Base-by-base conservation (phyloP, 2,888 invertebrate genomes). In the Exephanes ischioxanthus region DNA sequence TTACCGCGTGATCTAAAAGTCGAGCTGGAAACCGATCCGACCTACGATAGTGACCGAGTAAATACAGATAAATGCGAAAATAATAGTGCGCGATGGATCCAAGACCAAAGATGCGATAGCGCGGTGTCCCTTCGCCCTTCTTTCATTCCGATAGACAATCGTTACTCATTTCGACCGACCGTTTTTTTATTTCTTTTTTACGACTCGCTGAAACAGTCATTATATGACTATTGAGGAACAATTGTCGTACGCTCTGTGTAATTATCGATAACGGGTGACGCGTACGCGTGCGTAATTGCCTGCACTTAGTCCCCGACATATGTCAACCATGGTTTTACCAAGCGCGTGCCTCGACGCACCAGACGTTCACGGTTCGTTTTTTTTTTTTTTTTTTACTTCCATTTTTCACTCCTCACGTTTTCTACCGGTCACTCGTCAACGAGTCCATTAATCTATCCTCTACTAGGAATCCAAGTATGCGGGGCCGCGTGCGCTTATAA, bases 251-350 rank as follows among this genome's bases (percentile, higher is more conserved):
- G 33, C 63, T n/a, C 45, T 72, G 55, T 71, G 76, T 41, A 80
- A 83, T 83, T 73, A 80, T 67, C 51, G 78, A 61, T 81, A 78
- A 83, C 83, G 72, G 67, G 61, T 37, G 76, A 61, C 85, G 70
- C 85, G 80, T 80, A 66, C 85, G 76, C 80, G 58, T 41, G 58
- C 73, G 70, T 85, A 85, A 82, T 85, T 83, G 79, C 67, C 66
- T 61, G 48, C 58, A 55, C n/a, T 63, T 30, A 30, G 19, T 22
- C 55, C 58, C n/a, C 75, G 85, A 85, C 83, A 85, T 82, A 85
- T 85, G 83, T 82, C 85, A 82, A 82, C 48, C 81, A 70, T 63
- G 53, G 70, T 63, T 33, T 61, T 1, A 41, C 45, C 53, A 33
- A 19, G 63, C 81, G 55, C 85, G 82, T 79, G 82, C 45, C 75